Conservation (phyloP, 2,797 vertebrate species). For the Epinephelus coioides region DNA sequence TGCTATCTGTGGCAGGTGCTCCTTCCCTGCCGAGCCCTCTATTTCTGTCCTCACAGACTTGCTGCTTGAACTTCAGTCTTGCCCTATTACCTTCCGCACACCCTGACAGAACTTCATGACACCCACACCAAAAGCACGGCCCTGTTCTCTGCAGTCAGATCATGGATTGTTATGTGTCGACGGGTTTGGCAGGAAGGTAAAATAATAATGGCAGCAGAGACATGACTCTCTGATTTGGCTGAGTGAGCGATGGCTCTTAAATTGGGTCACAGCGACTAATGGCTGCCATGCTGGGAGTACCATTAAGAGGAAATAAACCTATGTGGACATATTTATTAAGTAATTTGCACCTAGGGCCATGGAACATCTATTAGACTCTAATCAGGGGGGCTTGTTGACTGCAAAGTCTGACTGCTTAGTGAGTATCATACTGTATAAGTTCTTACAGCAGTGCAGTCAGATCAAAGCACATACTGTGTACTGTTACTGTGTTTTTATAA, state of each 20-base stretch:
- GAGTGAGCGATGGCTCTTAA: constrained; percentile 67
- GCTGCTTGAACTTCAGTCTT: constrained; percentile 60
- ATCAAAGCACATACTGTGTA: not conserved
- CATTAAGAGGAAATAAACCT: constrained; percentile 78
- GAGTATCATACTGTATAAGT: not conserved
- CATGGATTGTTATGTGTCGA: not conserved
- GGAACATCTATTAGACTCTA: constrained; percentile 75
- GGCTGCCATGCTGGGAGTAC: constrained; percentile 73
- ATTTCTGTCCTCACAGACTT: not conserved
- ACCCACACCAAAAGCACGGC: not conserved
- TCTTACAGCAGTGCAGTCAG: constrained; percentile 1
- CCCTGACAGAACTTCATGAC: not conserved
- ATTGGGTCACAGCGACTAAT: constrained; percentile 81
- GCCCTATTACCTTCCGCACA: constrained; percentile 39
- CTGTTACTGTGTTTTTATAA: too few species aligned
- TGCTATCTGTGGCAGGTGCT: too few species aligned
- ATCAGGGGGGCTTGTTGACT: constrained; percentile 59
- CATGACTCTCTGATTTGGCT: constrained; percentile 48
- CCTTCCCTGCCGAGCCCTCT: too few species aligned
- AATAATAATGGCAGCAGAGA: constrained; percentile 32
- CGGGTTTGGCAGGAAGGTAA: not conserved
- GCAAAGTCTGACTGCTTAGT: constrained; percentile 12
- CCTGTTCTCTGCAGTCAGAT: constrained; percentile 5
- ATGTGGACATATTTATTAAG: constrained; percentile 79
- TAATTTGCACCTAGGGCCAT: constrained; percentile 69